Evolutionary conservation across 1,140 invertebrate species (phyloP).

Genomic region (Penaeus chinensis): DNA sequence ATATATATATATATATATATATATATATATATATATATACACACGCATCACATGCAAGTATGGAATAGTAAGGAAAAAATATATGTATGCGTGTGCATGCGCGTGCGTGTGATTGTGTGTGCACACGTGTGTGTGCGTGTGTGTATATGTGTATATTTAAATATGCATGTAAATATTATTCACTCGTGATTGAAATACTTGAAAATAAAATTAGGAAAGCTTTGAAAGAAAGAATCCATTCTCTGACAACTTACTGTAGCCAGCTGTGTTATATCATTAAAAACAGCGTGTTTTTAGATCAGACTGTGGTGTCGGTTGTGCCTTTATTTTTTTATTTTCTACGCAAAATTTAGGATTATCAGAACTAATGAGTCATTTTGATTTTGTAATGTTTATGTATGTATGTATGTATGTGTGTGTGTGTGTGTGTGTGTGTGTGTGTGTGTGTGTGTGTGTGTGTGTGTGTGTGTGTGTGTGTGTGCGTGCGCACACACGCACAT

Average conservation of each 20-base stretch:
- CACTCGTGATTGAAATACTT: too few species aligned
- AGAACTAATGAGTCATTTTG: too few species aligned
- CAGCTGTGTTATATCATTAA: too few species aligned
- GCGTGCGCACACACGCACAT: too few species aligned
- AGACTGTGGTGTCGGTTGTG: too few species aligned
- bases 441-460: background rate
- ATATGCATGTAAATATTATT: background rate
- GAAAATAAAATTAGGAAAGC: too few species aligned
- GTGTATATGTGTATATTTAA: background rate
- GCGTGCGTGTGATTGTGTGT: background rate
- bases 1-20: too few species aligned
- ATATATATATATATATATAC: background rate
- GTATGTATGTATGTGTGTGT: slow-evolving; percentile 23
- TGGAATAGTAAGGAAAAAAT: background rate
- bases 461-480: background rate
- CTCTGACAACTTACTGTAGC: too few species aligned
- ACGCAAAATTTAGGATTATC: too few species aligned
- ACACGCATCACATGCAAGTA: background rate
- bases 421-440: slow-evolving; percentile 1
- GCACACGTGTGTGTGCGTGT: background rate
- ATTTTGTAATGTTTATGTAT: background rate
- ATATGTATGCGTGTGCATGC: background rate
- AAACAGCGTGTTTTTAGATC: too few species aligned
- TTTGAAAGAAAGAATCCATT: too few species aligned
- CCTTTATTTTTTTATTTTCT: too few species aligned